phyloP scores from a whole-genome alignment of 2,888 invertebrate genomes.

The Scelioninae gen. 2 region DNA sequence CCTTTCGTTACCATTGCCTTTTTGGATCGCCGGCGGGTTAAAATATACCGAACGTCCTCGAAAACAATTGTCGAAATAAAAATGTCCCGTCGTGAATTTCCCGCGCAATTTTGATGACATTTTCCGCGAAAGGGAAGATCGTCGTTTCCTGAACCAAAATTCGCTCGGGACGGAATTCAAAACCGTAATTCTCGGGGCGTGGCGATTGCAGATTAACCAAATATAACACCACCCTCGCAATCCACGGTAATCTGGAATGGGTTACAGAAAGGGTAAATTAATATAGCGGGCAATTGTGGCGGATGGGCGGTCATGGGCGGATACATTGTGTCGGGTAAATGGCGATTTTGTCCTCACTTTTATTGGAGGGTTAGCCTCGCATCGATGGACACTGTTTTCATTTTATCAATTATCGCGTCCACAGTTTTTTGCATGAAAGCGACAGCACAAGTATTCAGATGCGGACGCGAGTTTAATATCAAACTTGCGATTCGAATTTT shows the following conservation, averaged over 20 bases:
- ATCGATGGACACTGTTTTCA: conserved; percentile 5
- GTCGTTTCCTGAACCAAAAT: neutral
- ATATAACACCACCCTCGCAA: conserved; percentile 58
- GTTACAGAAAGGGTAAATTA: conserved; percentile 64
- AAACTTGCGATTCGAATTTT: neutral
- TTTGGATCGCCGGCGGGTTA: too few relatives aligned
- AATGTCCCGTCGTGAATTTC: too few relatives aligned
- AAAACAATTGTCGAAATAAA: too few relatives aligned
- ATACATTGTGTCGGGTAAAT: conserved; percentile 67
- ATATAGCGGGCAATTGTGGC: conserved; percentile 62
- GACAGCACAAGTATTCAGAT: neutral
- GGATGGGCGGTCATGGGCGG: conserved; percentile 69
- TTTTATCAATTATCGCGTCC: conserved; percentile 25
- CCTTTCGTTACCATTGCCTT: too few relatives aligned
- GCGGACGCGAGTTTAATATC: neutral
- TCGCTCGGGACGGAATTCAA: neutral
- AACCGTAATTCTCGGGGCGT: conserved; percentile 53
- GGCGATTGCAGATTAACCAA: conserved; percentile 52
- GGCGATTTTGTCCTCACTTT: conserved; percentile 58
- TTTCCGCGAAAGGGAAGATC: neutral
- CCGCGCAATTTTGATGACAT: neutral
- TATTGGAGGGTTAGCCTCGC: neutral
- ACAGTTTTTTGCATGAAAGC: conserved; percentile 5
- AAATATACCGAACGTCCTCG: too few relatives aligned
- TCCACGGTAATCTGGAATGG: conserved; percentile 44